phyloP scores from a whole-genome alignment of 2,113 vertebrate genomes.

The Collichthys lucidus region DNA sequence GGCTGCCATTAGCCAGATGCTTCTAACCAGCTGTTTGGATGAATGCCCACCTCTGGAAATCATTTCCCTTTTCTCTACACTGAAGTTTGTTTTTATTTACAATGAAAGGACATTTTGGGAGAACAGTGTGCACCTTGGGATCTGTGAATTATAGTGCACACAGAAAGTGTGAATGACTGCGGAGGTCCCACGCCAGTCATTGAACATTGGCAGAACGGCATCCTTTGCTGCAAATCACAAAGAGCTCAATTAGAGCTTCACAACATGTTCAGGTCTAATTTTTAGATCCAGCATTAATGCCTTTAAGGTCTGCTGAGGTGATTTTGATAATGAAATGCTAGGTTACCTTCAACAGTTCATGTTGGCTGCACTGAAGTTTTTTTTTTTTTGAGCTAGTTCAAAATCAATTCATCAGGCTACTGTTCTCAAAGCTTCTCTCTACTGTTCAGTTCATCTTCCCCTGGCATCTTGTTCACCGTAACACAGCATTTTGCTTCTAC shows the following conservation, averaged over 20 bases:
- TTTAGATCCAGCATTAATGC: background rate
- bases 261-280: background rate
- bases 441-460: too few species aligned
- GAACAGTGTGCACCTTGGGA: conserved; percentile 30
- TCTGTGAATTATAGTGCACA: conserved; percentile 1
- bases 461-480: too few species aligned
- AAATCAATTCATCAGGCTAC: too few species aligned
- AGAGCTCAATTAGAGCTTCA: background rate
- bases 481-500: too few species aligned
- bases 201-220: too few species aligned
- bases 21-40: conserved; percentile 67
- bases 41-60: conserved; percentile 27
- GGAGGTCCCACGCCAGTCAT: background rate
- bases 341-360: too few species aligned
- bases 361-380: too few species aligned
- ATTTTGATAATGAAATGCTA: too few species aligned
- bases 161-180: background rate
- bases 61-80: background rate
- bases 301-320: too few species aligned
- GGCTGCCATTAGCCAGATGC: conserved; percentile 61
- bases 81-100: conserved; percentile 48
- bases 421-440: too few species aligned
- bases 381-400: too few species aligned
- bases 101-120: conserved; percentile 41
- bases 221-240: background rate